Percentiles rank a stretch among this genome's conserved stretches.
Evolutionary conservation across 2,113 vertebrate species (phyloP).

Genomic region (Ifrita kowaldi): DNA sequence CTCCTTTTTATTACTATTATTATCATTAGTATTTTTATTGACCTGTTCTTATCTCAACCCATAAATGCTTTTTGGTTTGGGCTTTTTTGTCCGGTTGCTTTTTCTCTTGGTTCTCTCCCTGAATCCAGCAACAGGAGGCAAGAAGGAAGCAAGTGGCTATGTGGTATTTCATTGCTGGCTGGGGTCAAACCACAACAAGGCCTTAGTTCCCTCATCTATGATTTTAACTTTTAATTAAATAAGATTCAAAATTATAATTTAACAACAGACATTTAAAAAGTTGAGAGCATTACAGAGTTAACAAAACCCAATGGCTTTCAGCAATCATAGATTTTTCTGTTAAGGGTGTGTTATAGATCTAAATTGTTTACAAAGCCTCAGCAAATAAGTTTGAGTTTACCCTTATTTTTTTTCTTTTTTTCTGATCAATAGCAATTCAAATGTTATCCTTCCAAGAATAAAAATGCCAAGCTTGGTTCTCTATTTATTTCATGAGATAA

Average conservation of each 20-base stretch:
- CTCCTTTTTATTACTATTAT: background rate
- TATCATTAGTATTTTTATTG: background rate
- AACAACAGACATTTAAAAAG: background rate
- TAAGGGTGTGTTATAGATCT: background rate
- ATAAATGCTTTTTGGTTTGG: background rate
- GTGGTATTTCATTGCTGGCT: accelerated
- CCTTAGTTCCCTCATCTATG: background rate
- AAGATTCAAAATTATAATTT: background rate
- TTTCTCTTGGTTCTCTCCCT: background rate
- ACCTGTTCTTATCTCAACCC: background rate
- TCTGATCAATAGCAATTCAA: conserved; percentile 65
- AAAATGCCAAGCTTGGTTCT: background rate
- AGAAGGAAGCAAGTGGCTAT: background rate
- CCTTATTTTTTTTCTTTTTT: background rate
- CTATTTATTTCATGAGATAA: conserved; percentile 44
- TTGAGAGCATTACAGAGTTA: background rate
- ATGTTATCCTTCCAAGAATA: conserved; percentile 59
- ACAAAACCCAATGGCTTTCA: background rate
- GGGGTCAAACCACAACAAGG: background rate
- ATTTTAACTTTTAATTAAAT: background rate
- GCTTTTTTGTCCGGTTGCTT: background rate
- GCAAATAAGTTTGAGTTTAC: background rate
- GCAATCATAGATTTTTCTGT: background rate
- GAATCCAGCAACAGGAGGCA: background rate
- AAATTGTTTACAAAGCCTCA: conserved; percentile 10